Evolutionary conservation across 2,888 invertebrate species (phyloP).

Genomic region (Cantharis lateralis): DNA sequence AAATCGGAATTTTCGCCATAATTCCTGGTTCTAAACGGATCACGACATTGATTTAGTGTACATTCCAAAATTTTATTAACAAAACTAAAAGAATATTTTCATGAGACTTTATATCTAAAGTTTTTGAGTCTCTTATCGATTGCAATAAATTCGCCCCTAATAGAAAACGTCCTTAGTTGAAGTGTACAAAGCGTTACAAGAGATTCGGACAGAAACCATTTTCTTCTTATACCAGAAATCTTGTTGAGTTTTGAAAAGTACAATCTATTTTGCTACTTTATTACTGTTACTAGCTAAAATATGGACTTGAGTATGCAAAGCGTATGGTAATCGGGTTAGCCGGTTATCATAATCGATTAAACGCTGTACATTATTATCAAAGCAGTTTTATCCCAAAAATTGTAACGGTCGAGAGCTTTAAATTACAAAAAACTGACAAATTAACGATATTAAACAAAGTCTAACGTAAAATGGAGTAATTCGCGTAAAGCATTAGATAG

Average conservation of each 20-base stretch:
- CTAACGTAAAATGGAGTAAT: slow-evolving; percentile 16
- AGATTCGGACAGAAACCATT: slow-evolving; percentile 17
- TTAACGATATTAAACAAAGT: background rate
- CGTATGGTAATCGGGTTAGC: background rate
- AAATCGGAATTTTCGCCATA: background rate
- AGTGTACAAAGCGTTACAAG: slow-evolving; percentile 25
- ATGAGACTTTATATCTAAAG: background rate
- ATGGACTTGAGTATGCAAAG: background rate
- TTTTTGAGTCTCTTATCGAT: background rate
- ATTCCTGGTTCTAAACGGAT: background rate
- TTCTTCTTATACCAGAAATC: slow-evolving; percentile 11
- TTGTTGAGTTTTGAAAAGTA: slow-evolving; percentile 9
- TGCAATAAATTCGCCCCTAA: slow-evolving; percentile 15
- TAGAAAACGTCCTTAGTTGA: slow-evolving; percentile 16
- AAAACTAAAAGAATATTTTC: background rate
- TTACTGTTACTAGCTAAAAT: slow-evolving; percentile 6
- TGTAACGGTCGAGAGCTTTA: background rate
- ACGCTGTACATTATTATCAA: background rate
- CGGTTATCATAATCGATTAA: background rate
- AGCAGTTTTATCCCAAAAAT: background rate
- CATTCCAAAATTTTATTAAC: background rate
- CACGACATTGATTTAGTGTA: background rate
- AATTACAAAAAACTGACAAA: background rate
- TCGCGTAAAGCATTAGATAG: slow-evolving; percentile 21
- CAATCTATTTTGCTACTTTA: slow-evolving; percentile 11